Evolutionary conservation across 1,140 invertebrate species (phyloP), one percentile per base, ranked within the genome.

Genomic region (Luehdorfia chinensis): DNA sequence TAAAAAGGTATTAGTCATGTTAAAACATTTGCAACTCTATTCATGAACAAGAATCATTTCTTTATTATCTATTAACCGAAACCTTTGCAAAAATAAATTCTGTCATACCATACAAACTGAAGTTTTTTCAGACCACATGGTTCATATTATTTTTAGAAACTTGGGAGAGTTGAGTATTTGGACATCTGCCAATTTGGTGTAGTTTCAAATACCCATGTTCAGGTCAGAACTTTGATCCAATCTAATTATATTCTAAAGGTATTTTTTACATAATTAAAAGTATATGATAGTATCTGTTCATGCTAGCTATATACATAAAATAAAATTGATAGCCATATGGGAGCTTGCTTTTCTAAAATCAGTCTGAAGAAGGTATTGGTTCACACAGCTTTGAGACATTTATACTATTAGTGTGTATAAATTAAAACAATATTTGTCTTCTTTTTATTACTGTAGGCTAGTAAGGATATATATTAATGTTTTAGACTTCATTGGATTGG

Each of bases 401-500:
- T n/a, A n/a, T n/a, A n/a, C n/a, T n/a, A n/a, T n/a, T n/a, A n/a
- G n/a, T n/a, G n/a, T 31, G 2, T 30, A 31, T 23, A 46, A 2
- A 23, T 14, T n/a, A 37, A 31, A 47, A 47, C 14, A 34, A 28
- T 36, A n/a, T n/a, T n/a, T 37, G 21, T 19, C 18, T 18, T 27
- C 11, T 27, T 7, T 27, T 27, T 1, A 27, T 27, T 27, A 27
- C 3, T 27, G 34, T 14, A 14, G 16, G 11, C 16, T 21, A 5
- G 28, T 23, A 18, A 49, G n/a, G 5, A 39, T 49, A 27, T 25
- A 11, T 23, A 12, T 27, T 50, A 31, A 63, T 57, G 62, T 79
- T 84, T 73, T 75, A 87, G 86, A 84, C 81, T 28, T 84, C 84
- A 45, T 64, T 88, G 53, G 84, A 88, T 63, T 88, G 84, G 86